phyloP scores from a whole-genome alignment of 1,140 invertebrate genomes.

The Phortica variegata region DNA sequence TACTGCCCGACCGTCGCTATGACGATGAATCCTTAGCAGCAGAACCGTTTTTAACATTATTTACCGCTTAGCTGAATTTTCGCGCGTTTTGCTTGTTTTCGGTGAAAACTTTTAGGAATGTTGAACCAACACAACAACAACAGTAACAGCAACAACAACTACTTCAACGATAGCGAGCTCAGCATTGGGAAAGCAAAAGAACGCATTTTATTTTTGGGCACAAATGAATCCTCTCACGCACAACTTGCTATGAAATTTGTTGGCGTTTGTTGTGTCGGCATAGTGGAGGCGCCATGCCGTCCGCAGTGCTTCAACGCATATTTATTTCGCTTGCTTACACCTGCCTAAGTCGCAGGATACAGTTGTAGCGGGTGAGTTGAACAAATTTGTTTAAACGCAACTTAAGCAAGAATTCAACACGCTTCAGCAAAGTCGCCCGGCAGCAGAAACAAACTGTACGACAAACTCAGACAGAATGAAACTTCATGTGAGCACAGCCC shows the following conservation, averaged over 20 bases:
- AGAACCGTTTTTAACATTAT: no score
- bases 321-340: conserved; percentile 10
- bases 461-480: background rate
- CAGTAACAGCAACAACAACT: no score
- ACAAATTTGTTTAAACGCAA: conserved; percentile 51
- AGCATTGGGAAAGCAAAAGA: no score
- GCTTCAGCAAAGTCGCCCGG: conserved; percentile 24
- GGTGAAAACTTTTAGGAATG: no score
- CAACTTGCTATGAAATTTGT: conserved; percentile 16
- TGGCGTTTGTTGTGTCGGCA: conserved; percentile 1
- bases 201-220: conserved; percentile 36
- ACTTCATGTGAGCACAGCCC: background rate
- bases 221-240: conserved; percentile 47
- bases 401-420: conserved; percentile 52
- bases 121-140: no score
- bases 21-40: no score
- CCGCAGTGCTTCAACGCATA: conserved; percentile 15
- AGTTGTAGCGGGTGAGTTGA: conserved; percentile 9
- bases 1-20: no score
- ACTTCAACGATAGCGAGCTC: no score
- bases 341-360: conserved; percentile 18
- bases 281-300: background rate
- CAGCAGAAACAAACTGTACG: background rate
- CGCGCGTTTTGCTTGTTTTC: no score
- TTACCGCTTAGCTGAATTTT: no score